These are phyloP conservation scores for Rhizoglyphus robini DNA, from an alignment of 1,140 invertebrate genomes.

Conservation along the genomic window DNA sequence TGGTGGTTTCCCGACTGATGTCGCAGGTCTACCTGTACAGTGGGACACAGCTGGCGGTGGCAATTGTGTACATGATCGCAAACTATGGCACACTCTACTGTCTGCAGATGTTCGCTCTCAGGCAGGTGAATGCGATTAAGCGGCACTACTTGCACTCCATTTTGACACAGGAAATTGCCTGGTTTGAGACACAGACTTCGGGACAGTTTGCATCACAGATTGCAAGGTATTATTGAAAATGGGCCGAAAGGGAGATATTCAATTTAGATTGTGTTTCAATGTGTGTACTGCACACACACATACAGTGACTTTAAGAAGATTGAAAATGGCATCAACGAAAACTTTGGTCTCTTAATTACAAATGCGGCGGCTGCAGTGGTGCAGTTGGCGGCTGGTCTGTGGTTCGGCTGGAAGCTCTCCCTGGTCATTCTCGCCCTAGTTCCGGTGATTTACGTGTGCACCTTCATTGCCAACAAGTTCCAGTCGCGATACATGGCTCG, in stretches of 20 bases:
- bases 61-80: neutral
- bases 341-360: constrained; percentile 36
- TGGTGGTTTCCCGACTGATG: no score
- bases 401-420: constrained; percentile 39
- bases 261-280: no score
- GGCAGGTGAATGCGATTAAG: constrained; percentile 24
- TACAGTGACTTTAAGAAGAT: constrained; percentile 42
- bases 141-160: constrained; percentile 37
- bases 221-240: no score
- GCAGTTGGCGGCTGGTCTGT: constrained; percentile 34
- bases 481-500: constrained; percentile 23
- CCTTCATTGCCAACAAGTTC: constrained; percentile 29
- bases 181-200: constrained; percentile 65
- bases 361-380: constrained; percentile 29
- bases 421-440: constrained; percentile 37
- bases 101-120: constrained; percentile 23
- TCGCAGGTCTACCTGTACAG: no score
- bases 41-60: neutral
- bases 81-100: neutral
- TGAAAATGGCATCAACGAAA: constrained; percentile 43
- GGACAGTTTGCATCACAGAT: constrained; percentile 62
- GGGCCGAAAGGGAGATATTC: no score
- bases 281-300: no score
- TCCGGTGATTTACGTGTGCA: constrained; percentile 28
- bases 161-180: constrained; percentile 55